phyloP scores from a whole-genome alignment of 23 tunicate species.

The Styela plicata region DNA sequence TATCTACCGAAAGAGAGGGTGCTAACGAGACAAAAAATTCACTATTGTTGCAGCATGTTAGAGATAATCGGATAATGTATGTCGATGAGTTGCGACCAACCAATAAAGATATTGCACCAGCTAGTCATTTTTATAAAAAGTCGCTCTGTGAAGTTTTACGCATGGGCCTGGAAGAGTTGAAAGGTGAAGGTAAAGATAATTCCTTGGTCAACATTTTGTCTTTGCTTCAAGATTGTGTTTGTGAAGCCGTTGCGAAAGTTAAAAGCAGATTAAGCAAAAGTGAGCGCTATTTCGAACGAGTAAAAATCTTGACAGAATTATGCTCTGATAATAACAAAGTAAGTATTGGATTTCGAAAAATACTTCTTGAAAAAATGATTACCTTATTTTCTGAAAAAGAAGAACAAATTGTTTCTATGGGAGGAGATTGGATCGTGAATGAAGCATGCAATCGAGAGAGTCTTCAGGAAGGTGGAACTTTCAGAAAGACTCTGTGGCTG shows the following conservation, averaged over 20 bases:
- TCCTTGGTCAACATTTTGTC: slow-evolving; percentile 13
- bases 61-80: slow-evolving; percentile 39
- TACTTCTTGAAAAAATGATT: slow-evolving; percentile 28
- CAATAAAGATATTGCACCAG: slow-evolving; percentile 37
- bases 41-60: slow-evolving; percentile 41
- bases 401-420: not conserved
- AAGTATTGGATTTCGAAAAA: slow-evolving; percentile 11
- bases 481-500: slow-evolving; percentile 59
- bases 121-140: slow-evolving; percentile 25
- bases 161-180: slow-evolving; percentile 7
- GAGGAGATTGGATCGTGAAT: slow-evolving; percentile 33
- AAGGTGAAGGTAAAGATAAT: not conserved
- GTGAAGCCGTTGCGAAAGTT: slow-evolving; percentile 45
- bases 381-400: slow-evolving; percentile 28
- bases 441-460: slow-evolving; percentile 62
- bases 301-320: slow-evolving; percentile 29
- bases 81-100: slow-evolving; percentile 62
- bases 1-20: slow-evolving; percentile 53
- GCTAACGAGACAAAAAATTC: not conserved
- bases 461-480: slow-evolving; percentile 79
- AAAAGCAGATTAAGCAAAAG: slow-evolving; percentile 26
- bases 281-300: slow-evolving; percentile 33
- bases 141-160: slow-evolving; percentile 40
- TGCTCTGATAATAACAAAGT: slow-evolving; percentile 1
- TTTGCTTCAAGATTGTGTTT: slow-evolving; percentile 40